These are phyloP conservation scores for Bombus polaris DNA, from an alignment of 1,140 invertebrate species.

Conservation along the genomic window DNA sequence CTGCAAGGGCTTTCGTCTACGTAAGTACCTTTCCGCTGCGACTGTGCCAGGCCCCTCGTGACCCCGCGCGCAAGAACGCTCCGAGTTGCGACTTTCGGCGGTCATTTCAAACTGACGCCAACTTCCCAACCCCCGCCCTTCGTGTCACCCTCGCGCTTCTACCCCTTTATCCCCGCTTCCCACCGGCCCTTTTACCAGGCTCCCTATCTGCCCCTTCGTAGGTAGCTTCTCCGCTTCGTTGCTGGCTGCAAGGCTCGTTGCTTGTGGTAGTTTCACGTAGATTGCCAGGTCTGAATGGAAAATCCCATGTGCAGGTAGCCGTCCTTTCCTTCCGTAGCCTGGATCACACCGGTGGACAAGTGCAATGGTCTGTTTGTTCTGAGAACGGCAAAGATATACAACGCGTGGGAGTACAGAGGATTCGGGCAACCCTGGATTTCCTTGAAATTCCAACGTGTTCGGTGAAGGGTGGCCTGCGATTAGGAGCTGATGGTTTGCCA, in stretches of 20 bases:
- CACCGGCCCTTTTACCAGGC: slow-evolving; percentile 3
- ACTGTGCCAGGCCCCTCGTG: slow-evolving; percentile 53
- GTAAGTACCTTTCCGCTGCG: slow-evolving; percentile 56
- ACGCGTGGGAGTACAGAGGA: background rate
- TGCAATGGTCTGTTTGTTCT: background rate
- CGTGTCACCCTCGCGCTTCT: background rate
- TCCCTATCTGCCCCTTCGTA: slow-evolving; percentile 31
- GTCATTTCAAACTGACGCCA: slow-evolving; percentile 62
- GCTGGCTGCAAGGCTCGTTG: background rate
- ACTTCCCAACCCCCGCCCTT: slow-evolving; percentile 10
- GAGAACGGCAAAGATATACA: background rate
- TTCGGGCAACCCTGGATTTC: background rate
- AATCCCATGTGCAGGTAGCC: slow-evolving; percentile 17
- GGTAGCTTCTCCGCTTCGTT: slow-evolving; percentile 18
- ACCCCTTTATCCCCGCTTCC: background rate
- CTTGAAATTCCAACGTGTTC: slow-evolving; percentile 8
- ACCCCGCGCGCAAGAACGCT: slow-evolving; percentile 56
- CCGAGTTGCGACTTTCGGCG: slow-evolving; percentile 69
- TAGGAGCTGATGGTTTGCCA: background rate
- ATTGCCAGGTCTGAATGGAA: slow-evolving; percentile 15
- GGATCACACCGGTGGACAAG: background rate
- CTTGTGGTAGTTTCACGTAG: background rate
- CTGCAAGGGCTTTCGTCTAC: slow-evolving; percentile 69
- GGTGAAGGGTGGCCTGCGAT: background rate
- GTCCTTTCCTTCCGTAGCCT: no score